Conservation (phyloP, 2,113 vertebrate genomes). For the Lophura nycthemera region DNA sequence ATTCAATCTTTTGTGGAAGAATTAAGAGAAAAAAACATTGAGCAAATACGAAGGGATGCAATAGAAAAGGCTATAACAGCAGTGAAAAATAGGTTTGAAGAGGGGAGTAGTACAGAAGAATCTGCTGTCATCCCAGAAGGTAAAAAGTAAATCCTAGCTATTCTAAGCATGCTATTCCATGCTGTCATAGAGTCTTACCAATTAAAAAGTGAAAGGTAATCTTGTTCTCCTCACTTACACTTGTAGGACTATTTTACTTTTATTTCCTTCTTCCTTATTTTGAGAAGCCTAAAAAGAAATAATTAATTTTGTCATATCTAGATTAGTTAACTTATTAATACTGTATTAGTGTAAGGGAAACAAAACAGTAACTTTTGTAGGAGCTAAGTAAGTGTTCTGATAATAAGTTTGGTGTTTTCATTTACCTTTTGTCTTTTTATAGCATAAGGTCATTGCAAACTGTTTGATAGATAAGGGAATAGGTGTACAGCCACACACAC, state of each 20-base stretch:
- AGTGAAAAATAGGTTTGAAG: constrained; percentile 69
- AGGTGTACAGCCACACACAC: background rate
- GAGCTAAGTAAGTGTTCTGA: background rate
- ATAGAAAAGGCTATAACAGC: constrained; percentile 74
- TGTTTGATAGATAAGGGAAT: background rate
- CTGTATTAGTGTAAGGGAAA: background rate
- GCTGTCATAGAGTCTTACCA: background rate
- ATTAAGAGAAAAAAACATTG: constrained; percentile 63
- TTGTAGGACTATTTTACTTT: background rate
- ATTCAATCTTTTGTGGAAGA: constrained; percentile 67
- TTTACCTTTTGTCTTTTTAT: background rate
- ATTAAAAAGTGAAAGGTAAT: background rate
- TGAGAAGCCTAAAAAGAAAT: background rate
- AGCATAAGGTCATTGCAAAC: background rate
- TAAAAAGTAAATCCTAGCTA: background rate
- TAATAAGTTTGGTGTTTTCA: background rate
- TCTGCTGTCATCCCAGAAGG: background rate
- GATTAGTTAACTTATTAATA: background rate
- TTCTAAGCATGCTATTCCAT: background rate
- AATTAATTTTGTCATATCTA: background rate
- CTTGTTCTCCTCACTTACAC: background rate
- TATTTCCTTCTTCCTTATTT: background rate
- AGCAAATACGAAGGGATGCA: constrained; percentile 73
- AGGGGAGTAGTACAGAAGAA: background rate
- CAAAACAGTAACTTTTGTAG: background rate